Conservation (phyloP, 2,113 vertebrate genomes). For the Ciconia maguari region DNA sequence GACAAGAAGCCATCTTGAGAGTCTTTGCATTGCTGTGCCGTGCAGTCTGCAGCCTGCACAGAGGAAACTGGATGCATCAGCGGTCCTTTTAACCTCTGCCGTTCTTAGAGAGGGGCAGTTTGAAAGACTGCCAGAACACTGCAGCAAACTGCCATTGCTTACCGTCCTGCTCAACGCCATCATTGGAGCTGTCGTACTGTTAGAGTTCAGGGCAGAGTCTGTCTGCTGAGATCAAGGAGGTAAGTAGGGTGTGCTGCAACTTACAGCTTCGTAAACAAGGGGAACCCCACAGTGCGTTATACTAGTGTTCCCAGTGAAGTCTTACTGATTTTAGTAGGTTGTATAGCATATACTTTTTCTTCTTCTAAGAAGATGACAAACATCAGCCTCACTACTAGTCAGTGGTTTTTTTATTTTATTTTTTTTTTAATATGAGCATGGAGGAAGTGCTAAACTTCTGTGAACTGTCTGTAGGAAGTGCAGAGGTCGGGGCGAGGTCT, state of each 20-base stretch:
- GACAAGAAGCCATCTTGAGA: background rate
- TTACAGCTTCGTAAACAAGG: background rate
- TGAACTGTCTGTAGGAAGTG: slow-evolving; percentile 1
- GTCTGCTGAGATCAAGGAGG: background rate
- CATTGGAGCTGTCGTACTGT: background rate
- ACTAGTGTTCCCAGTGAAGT: background rate
- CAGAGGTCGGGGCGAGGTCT: background rate
- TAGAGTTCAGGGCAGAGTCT: background rate
- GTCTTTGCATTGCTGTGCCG: background rate
- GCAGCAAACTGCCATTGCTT: background rate
- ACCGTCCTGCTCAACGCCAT: background rate
- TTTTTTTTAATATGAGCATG: background rate
- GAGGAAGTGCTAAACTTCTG: background rate
- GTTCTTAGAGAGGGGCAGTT: background rate
- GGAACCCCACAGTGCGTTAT: background rate
- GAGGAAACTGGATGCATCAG: slow-evolving; percentile 22
- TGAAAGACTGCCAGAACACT: slow-evolving; percentile 41
- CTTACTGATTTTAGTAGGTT: background rate
- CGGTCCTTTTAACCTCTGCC: background rate
- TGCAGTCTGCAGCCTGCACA: background rate
- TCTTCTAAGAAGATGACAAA: slow-evolving; percentile 42
- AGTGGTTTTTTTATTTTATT: background rate
- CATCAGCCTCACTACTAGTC: slow-evolving; percentile 30
- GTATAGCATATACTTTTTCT: background rate
- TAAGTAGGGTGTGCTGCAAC: background rate